Base-by-base conservation (phyloP, 2,888 invertebrate species). In the Hylaea fasciaria region DNA sequence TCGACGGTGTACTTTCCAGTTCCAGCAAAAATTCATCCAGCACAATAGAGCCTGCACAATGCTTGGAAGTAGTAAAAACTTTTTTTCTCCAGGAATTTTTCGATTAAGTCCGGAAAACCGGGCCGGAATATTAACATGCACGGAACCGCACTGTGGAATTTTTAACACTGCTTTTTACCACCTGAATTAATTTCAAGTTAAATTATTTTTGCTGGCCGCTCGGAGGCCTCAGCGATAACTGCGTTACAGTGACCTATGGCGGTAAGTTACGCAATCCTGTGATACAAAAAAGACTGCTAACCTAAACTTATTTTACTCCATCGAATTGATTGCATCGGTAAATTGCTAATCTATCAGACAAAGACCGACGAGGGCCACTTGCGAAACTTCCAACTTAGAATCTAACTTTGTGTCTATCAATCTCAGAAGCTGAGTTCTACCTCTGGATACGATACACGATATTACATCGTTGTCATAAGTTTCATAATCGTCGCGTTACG, bases 31-130 rank as follows among this genome's bases (percentile, higher is more conserved):
- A 56, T 60, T 54, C 56, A 56, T 47, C 54, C 40, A 10, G 54
- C 73, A 85, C 85, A 86, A 84, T 81, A 67, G 74, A 66, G 49
- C 70, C 65, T 60, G 50, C 72, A 80, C 81, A 81, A 80, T 83
- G 71, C 74, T 71, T 63, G 65, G 71, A 80, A 77, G 83, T 84
- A 78, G 81, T 86, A 85, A 83, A 76, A 81, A 81, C 74, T 69
- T 65, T 68, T 74, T 70, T 57, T 50, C 5, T 65, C 64, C 49
- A 44, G 46, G 64, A 65, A 68, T 66, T 72, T 70, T 66, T 66
- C 64, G 58, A 74, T 70, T 70, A 72, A 65, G 28, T 32, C 51
- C 43, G 46, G 56, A 55, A 54, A 59, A 58, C 55, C 59, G 43
- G 58, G 35, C 17, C 32, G 2, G 46, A 62, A 53, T 53, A 56